phyloP scores from a whole-genome alignment of 2,888 invertebrate genomes.

The Harpalus rufipes region DNA sequence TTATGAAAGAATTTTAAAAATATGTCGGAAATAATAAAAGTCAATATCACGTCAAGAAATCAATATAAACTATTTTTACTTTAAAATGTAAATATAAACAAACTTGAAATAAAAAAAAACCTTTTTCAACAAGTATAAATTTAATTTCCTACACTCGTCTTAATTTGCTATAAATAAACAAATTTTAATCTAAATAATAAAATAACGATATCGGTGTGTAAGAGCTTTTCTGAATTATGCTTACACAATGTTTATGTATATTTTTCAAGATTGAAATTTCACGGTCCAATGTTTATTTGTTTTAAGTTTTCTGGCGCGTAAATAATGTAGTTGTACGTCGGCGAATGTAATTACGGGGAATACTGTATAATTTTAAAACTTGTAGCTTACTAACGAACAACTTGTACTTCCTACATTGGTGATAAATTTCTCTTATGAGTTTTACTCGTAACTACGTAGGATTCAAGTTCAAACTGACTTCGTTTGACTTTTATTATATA shows the following conservation, averaged over 20 bases:
- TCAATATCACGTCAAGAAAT: not conserved
- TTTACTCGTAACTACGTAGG: not conserved
- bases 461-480: constrained; percentile 16
- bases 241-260: not conserved
- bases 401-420: constrained; percentile 16
- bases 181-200: not conserved
- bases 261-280: constrained; percentile 11
- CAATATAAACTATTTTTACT: not conserved
- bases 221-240: not conserved
- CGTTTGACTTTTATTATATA: not conserved
- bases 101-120: not conserved
- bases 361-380: constrained; percentile 20
- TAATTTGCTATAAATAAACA: constrained; percentile 4
- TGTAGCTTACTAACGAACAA: constrained; percentile 21
- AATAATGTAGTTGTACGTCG: not conserved
- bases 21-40: not conserved
- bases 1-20: too few relatives aligned
- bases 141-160: not conserved
- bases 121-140: not conserved
- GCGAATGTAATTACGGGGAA: constrained; percentile 17
- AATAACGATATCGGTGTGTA: not conserved
- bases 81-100: too few relatives aligned
- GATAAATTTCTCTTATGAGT: constrained; percentile 35
- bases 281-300: constrained; percentile 21
- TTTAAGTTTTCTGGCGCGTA: constrained; percentile 1